Conservation (phyloP, 2,113 vertebrate species). For the Catagonus wagneri region DNA sequence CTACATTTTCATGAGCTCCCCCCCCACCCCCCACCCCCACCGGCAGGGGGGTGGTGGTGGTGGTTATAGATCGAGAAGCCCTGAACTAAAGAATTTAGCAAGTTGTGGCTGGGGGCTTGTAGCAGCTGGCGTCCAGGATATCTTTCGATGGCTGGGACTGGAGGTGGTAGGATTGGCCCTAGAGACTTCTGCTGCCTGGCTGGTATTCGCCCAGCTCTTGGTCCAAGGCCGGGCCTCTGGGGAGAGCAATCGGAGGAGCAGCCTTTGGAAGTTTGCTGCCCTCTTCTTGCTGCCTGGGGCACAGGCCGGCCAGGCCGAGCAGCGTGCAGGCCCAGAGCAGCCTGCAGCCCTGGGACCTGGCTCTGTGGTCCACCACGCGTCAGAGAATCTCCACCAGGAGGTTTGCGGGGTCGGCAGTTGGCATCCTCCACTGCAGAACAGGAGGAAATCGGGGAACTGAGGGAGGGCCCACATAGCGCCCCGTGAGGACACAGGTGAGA, state of each 20-base stretch:
- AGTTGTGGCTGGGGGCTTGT: neutral
- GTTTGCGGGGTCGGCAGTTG: no score
- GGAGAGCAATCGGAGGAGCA: neutral
- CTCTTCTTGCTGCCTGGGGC: neutral
- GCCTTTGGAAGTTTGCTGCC: no score
- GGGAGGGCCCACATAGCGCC: rapidly evolving
- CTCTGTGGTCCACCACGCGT: rapidly evolving
- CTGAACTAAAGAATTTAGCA: neutral
- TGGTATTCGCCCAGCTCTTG: neutral
- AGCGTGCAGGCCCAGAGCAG: rapidly evolving
- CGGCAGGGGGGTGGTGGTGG: no score
- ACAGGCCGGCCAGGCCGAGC: neutral
- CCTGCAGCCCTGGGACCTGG: rapidly evolving
- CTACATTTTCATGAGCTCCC: neutral
- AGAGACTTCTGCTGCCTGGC: neutral
- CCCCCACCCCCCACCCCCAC: no score
- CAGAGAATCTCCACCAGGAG: neutral
- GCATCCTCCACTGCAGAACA: rapidly evolving
- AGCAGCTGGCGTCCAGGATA: neutral
- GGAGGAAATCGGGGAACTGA: neutral
- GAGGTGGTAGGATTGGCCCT: no score
- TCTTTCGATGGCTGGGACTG: neutral
- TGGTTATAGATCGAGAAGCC: neutral
- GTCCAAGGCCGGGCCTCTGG: neutral
- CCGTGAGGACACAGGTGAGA: no score